A percentile compares a stretch with the other conserved stretches of the same genome.
Conservation (phyloP, 2,888 invertebrate genomes). For the Nomada hirtipes region DNA sequence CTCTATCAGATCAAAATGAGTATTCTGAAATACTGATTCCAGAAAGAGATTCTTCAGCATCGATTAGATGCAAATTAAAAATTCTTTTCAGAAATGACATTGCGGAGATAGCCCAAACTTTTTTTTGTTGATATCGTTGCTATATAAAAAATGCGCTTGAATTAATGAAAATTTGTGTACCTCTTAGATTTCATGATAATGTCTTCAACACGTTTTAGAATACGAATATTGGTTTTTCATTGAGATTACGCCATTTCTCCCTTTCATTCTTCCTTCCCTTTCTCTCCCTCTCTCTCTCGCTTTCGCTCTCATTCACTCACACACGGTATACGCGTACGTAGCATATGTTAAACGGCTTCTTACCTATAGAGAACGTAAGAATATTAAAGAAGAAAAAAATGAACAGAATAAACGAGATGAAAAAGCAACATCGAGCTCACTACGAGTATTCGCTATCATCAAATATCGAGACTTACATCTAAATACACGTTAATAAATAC, state of each 20-base stretch:
- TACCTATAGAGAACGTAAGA: conserved; percentile 43
- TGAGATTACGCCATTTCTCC: conserved; percentile 36
- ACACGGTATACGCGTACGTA: conserved; percentile 27
- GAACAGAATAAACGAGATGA: conserved; percentile 52
- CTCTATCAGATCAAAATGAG: conserved; percentile 40
- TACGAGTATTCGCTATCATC: conserved; percentile 70
- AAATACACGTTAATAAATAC: conserved; percentile 80
- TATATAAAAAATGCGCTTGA: conserved; percentile 47
- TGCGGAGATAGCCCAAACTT: conserved; percentile 19
- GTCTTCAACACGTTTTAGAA: conserved; percentile 46
- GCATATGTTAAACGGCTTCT: conserved; percentile 44
- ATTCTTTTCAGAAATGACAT: not conserved
- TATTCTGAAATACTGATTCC: conserved; percentile 44
- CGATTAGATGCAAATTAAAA: conserved; percentile 20
- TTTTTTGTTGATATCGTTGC: conserved; percentile 70
- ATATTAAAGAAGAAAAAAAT: conserved; percentile 34
- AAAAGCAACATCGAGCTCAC: conserved; percentile 75
- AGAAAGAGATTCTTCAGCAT: conserved; percentile 26
- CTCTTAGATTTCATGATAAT: conserved; percentile 36
- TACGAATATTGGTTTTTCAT: conserved; percentile 41
- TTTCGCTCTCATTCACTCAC: conserved; percentile 10
- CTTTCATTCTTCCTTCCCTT: conserved; percentile 24
- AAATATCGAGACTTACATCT: conserved; percentile 69
- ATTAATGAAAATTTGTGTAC: conserved; percentile 42
- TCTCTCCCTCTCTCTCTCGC: not conserved